Base-by-base conservation (phyloP, 2,888 invertebrate genomes). In the Drosophila paramelanica region DNA sequence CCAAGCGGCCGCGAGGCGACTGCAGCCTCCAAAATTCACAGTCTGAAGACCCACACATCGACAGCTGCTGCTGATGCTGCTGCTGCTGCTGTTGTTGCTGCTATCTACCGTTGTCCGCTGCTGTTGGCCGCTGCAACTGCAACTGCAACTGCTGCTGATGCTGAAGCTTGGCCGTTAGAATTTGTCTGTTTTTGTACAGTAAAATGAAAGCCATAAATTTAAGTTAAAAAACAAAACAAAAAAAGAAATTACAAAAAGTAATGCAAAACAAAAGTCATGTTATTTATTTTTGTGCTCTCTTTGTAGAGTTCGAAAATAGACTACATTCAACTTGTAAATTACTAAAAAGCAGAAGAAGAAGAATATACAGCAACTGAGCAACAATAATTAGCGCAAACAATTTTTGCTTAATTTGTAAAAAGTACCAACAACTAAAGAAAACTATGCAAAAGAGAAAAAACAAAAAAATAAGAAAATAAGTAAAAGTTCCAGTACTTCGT, bases 401-500 rank as follows among this genome's bases (percentile, higher is more conserved):
- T 65, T 77, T 88, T 90, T 90, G 90, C 89, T 86, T 87, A 88
- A 90, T 86, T 86, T 90, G 89, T 91, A 90, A 84, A 89, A 90
- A 89, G 80, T 84, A 88, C 83, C 88, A 84, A 87, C 88, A 86
- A 86, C 82, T 88, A 84, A 86, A 83, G 76, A 76, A 77, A 69
- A 69, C 61, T 69, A 69, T 73, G 81, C 73, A 73, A 85, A 79
- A 89, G 75, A 83, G 73, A 73, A 72, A 76, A 77, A 17, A 17
- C 73, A 73, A 85, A 79, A 89, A 83, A 73, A 73, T 70, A 76
- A 77, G 77, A 74, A 77, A 76, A 73, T 75, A 81, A 79, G 75
- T 75, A 71, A 85, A 81, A 89, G 81, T 88, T 90, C 83, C 89
- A 90, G 90, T 89, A 92, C 92, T 93, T 93, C 93, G 93, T 93